Evolutionary conservation across 2,797 vertebrate genomes (phyloP), one percentile per base, ranked within the genome.

Genomic region (Notolabrus celidotus): DNA sequence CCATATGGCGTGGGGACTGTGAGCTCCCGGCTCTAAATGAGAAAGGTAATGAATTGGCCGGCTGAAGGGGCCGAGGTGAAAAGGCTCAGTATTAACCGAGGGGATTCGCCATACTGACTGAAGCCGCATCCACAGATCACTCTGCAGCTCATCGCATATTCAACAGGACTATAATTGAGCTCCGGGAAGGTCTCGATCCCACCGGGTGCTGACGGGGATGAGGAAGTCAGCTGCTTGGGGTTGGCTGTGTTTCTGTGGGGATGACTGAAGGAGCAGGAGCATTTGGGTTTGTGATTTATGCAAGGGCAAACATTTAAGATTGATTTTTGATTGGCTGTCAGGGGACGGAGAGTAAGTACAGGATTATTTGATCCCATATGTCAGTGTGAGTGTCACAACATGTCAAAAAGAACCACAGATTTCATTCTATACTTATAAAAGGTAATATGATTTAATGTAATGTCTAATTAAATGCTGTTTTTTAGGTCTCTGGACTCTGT

Each of bases 1-100:
- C 67, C 85, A 80, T 80, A 80, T 64, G 79, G 76, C 3, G 71
- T 72, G 8, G 67, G 1, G 79, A 70, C 79, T 71, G 74, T 38
- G 50, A 65, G 71, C 76, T 84, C 71, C 69, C 8, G 84, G 80
- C 86, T 90, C 80, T 74, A 82, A 88, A 90, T 83, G 84, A 90
- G 84, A 45, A 3, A 54, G 70, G 71, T 86, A 85, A 89, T 88
- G 80, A 90, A 86, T 65, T 51, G 80, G 62, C 66, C 41, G 34
- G 50, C 68, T 17, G 75, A 67, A 46, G 73, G 59, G 77, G 61
- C 59, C 1, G 39, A 61, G 78, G 76, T 79, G 77, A 79, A 77
- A 58, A 41, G 66, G 55, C 56, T 58, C 60, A 2, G 65, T 77
- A 59, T 71, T n/a, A 54, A 80, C 56, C 47, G 46, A 31, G 55